A percentile compares a stretch with the other conserved stretches of the same genome.
Evolutionary conservation across 2,113 vertebrate genomes (phyloP).

Genomic region (Polypterus senegalus): DNA sequence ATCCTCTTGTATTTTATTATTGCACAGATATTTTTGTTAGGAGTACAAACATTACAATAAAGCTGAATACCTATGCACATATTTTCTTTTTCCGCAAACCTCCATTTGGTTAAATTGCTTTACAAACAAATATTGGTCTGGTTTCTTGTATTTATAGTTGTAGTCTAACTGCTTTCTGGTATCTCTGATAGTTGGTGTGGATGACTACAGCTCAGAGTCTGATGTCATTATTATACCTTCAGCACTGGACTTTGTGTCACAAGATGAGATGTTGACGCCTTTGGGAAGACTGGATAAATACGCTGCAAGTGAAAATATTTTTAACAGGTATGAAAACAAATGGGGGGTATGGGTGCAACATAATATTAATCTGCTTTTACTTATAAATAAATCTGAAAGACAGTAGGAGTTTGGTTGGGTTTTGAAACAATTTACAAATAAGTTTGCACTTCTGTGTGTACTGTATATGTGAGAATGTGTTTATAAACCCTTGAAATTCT

Average conservation of each 20-base stretch:
- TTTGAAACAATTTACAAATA: too few species aligned
- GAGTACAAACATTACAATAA: too few species aligned
- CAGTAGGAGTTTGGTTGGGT: too few species aligned
- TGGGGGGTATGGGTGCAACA: neutral
- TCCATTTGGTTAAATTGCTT: neutral
- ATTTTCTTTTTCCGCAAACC: neutral
- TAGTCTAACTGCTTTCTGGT: conserved; percentile 49
- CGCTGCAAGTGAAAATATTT: conserved; percentile 78
- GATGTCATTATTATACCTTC: conserved; percentile 81
- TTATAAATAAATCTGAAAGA: too few species aligned
- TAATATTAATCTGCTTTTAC: too few species aligned
- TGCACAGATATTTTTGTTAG: too few species aligned
- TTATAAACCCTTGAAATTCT: too few species aligned
- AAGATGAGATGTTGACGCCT: conserved; percentile 88
- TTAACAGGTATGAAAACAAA: conserved; percentile 60
- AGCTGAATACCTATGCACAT: neutral
- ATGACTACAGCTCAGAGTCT: conserved; percentile 86
- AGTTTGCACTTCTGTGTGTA: too few species aligned
- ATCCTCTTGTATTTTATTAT: too few species aligned
- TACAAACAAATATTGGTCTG: neutral
- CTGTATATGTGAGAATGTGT: too few species aligned
- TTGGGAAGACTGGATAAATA: conserved; percentile 83
- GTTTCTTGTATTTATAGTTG: conserved; percentile 39
- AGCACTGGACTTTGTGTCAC: conserved; percentile 85
- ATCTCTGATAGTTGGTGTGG: conserved; percentile 82